Base-by-base conservation (phyloP, 1,140 invertebrate genomes). In the Bombus soroeensis region DNA sequence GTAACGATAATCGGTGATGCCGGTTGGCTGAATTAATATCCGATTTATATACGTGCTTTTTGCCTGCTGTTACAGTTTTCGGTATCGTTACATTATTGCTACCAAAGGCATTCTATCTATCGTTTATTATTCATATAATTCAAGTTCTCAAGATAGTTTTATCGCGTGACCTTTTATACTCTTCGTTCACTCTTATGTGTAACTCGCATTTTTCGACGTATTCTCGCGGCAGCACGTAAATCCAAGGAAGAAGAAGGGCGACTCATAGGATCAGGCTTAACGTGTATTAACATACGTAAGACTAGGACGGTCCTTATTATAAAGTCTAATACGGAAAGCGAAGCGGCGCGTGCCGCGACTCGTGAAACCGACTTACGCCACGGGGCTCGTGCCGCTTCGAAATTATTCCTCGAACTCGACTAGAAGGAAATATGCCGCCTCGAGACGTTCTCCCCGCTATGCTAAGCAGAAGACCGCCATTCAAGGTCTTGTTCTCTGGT, bases 221-320 rank as follows among this genome's bases (percentile, higher is more conserved):
- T 22, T 53, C 47, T 22, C 47, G 47, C 47, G 5, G 47, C 18
- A 53, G 18, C 9, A 12, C 59, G 88, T 80, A 83, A 88, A 89
- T 88, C 34, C 53, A 53, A 57, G 34, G n/a, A 25, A 41, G 71
- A 57, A 53, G 22, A 70, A 71, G 57, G 68, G 64, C 59, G 43
- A 34, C 76, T 84, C 78, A 80, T 80, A 88, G 74, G 89, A 92
- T 91, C 91, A 87, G 88, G 88, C 87, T 92, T 92, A 92, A 91
- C 81, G 78, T 85, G 87, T 87, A 90, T 92, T 91, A 92, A 92
- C 91, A 87, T 91, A 92, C 91, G 86, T 85, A 90, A 92, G 90
- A 88, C 87, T 80, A 62, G 70, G 57, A 64, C 74, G 57, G 68
- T 66, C 53, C 75, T 76, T 84, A 92, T 93, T 91, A 89, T 87